Evolutionary conservation across 2,888 invertebrate genomes (phyloP).

Genomic region (Anodontia alba): DNA sequence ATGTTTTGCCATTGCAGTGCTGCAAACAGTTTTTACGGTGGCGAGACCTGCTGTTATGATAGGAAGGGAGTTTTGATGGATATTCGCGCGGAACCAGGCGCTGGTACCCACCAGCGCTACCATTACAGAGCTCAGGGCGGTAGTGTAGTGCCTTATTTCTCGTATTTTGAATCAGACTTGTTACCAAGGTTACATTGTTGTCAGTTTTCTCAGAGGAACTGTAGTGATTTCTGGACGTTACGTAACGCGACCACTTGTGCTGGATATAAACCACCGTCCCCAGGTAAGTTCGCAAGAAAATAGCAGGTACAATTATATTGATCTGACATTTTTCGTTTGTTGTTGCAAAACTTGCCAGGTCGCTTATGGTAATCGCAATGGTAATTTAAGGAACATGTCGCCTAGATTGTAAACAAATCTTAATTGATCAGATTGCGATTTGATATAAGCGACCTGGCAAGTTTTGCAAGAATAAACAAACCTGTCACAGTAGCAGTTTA

Average conservation of each 20-base stretch:
- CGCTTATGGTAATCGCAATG: no score
- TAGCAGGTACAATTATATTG: not conserved
- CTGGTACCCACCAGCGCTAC: constrained; percentile 73
- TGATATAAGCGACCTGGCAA: no score
- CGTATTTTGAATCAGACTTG: constrained; percentile 74
- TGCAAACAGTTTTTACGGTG: constrained; percentile 51
- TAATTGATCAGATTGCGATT: no score
- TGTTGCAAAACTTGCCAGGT: no score
- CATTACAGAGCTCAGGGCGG: constrained; percentile 70
- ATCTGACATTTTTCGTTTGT: no score
- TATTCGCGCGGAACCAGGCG: constrained; percentile 62
- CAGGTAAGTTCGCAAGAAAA: constrained; percentile 68
- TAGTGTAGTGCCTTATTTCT: constrained; percentile 72
- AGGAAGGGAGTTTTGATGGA: constrained; percentile 68
- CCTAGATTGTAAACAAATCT: no score
- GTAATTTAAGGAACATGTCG: no score
- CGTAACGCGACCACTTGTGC: constrained; percentile 70
- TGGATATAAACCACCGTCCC: constrained; percentile 72
- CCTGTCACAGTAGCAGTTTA: no score
- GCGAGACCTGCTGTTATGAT: constrained; percentile 76
- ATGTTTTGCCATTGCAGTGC: constrained; percentile 58
- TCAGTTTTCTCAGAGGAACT: constrained; percentile 65
- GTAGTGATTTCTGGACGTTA: constrained; percentile 62
- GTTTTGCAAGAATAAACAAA: no score
- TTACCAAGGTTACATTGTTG: constrained; percentile 77